These are phyloP conservation scores for Aptenodytes forsteri DNA, from an alignment of 2,113 vertebrate genomes.

Conservation along the genomic window DNA sequence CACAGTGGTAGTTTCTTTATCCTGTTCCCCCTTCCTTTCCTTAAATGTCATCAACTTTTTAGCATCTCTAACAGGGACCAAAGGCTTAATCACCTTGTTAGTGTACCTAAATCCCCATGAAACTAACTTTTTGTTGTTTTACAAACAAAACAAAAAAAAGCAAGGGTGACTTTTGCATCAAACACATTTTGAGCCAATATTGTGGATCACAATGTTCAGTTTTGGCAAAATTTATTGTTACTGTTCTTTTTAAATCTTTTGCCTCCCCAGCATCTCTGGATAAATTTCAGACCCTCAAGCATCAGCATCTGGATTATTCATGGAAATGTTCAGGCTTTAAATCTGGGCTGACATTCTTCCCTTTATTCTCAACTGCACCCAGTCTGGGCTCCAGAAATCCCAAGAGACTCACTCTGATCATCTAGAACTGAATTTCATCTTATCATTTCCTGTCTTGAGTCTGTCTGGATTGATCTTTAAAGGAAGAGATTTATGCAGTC, in stretches of 20 bases:
- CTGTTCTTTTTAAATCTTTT: neutral
- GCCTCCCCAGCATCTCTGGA: neutral
- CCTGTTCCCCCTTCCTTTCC: rapidly evolving
- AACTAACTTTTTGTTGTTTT: neutral
- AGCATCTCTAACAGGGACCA: neutral
- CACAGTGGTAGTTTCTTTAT: neutral
- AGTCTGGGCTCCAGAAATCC: neutral
- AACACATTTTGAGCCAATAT: neutral
- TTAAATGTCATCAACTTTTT: neutral
- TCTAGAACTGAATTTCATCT: neutral
- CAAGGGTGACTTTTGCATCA: neutral
- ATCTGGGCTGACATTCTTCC: neutral
- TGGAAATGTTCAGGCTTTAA: neutral
- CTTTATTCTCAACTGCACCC: neutral
- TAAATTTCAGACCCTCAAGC: neutral
- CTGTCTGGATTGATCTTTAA: neutral
- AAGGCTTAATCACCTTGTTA: neutral
- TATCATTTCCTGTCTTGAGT: neutral
- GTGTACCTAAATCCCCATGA: neutral
- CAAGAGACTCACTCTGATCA: neutral
- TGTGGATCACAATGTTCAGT: neutral
- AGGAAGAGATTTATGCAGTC: neutral
- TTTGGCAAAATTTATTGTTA: neutral
- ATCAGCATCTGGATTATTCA: neutral
- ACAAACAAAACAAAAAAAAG: neutral